Conservation (phyloP, 2,888 invertebrate species). For the Embidobia sp. region DNA sequence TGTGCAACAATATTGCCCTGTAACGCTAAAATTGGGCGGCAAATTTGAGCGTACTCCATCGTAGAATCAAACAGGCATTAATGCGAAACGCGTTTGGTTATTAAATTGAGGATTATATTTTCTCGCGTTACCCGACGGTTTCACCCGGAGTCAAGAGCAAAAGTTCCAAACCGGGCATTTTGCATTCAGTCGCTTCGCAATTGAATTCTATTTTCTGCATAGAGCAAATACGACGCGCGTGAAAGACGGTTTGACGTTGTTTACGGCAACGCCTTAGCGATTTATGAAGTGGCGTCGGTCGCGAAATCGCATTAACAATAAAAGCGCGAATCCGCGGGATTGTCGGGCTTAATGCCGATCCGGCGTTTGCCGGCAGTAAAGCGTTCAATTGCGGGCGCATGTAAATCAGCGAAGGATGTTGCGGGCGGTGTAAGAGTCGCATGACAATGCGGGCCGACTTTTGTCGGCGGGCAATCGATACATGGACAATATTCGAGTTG, state of each 20-base stretch:
- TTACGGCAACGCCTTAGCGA: constrained; percentile 15
- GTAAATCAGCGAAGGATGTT: constrained; percentile 25
- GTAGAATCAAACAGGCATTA: constrained; percentile 15
- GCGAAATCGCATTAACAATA: constrained; percentile 25
- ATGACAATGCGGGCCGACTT: constrained; percentile 16
- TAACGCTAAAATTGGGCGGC: no score
- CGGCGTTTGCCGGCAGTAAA: no score
- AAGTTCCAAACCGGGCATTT: constrained; percentile 27
- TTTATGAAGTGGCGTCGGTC: constrained; percentile 25
- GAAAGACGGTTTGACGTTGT: constrained; percentile 29
- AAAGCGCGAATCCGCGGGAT: constrained; percentile 25
- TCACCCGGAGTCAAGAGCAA: constrained; percentile 12
- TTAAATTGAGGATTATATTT: constrained; percentile 44
- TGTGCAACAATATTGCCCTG: no score
- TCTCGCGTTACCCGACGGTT: no score
- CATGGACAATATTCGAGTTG: constrained; percentile 24
- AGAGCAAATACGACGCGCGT: constrained; percentile 11
- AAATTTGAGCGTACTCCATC: not conserved
- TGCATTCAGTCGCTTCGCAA: constrained; percentile 39
- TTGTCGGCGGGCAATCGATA: constrained; percentile 47
- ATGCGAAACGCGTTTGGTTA: constrained; percentile 27
- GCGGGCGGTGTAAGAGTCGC: constrained; percentile 5
- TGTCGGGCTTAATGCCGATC: no score
- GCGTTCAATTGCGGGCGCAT: constrained; percentile 22
- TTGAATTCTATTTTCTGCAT: constrained; percentile 37